Percentiles rank a stretch among this genome's conserved stretches.
Conservation (phyloP, 2,888 invertebrate species). For the Macrophya annulata region DNA sequence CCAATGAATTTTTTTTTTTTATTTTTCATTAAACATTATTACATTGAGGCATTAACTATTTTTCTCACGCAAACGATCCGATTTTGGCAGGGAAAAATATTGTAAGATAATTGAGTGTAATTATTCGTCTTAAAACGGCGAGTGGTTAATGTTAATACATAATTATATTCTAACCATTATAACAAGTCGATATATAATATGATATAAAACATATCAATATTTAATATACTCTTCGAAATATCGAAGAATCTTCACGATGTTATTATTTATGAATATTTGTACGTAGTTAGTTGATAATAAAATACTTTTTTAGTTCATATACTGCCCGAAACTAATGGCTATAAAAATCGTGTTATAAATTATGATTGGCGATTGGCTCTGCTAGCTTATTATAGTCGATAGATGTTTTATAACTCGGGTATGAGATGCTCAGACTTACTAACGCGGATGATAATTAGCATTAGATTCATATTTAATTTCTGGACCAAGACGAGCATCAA, state of each 20-base stretch:
- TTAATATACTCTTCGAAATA: neutral
- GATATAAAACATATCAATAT: neutral
- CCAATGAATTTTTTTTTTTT: neutral
- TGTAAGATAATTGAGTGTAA: slow-evolving; percentile 8
- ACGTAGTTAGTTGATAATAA: slow-evolving; percentile 29
- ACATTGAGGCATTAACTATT: slow-evolving; percentile 8
- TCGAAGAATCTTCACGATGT: neutral
- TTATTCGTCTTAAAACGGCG: neutral
- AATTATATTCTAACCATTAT: neutral
- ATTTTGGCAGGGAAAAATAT: slow-evolving; percentile 5
- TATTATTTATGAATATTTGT: slow-evolving; percentile 48
- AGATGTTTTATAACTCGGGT: slow-evolving; percentile 25
- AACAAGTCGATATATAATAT: neutral
- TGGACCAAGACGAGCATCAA: slow-evolving; percentile 10
- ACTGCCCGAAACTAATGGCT: slow-evolving; percentile 10
- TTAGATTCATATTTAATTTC: slow-evolving; percentile 35
- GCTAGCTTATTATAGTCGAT: neutral
- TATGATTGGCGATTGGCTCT: neutral
- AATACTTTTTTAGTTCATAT: neutral
- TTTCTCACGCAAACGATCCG: neutral
- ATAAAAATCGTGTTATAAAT: neutral
- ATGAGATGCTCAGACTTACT: neutral
- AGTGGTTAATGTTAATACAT: neutral
- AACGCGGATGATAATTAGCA: slow-evolving; percentile 9
- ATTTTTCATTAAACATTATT: neutral